A percentile compares a stretch with the other conserved stretches of the same genome.
phyloP scores from a whole-genome alignment of 2,888 invertebrate species.

The Operophtera brumata region DNA sequence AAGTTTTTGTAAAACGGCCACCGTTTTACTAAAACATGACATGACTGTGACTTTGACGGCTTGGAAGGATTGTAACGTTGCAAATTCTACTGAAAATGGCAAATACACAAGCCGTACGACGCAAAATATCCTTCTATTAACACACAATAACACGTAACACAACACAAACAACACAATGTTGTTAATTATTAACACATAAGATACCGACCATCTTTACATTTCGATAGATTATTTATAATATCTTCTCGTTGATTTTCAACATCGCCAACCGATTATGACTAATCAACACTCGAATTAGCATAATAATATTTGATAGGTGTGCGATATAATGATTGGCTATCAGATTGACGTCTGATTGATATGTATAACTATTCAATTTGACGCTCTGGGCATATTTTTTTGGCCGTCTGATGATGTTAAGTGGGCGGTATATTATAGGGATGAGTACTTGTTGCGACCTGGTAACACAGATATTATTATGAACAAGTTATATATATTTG shows the following conservation, averaged over 20 bases:
- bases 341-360: conserved; percentile 44
- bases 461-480: conserved; percentile 22
- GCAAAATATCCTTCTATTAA: no score
- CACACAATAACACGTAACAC: no score
- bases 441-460: conserved; percentile 20
- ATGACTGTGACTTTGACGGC: no score
- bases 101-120: no score
- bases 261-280: conserved; percentile 19
- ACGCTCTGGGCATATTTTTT: conserved; percentile 36
- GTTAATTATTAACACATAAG: no score
- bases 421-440: conserved; percentile 17
- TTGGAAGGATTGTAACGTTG: no score
- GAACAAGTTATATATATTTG: not conserved
- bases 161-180: no score
- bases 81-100: no score
- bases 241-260: conserved; percentile 3
- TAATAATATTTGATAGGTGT: conserved; percentile 41
- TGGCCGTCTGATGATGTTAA: conserved; percentile 28
- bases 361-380: conserved; percentile 42
- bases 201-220: no score
- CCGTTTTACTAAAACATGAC: no score
- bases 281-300: conserved; percentile 32
- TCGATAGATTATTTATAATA: no score
- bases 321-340: conserved; percentile 37
- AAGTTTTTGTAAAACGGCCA: no score